These are phyloP conservation scores for Phaetusa simplex DNA, from an alignment of 2,113 vertebrate genomes.

Conservation along the genomic window DNA sequence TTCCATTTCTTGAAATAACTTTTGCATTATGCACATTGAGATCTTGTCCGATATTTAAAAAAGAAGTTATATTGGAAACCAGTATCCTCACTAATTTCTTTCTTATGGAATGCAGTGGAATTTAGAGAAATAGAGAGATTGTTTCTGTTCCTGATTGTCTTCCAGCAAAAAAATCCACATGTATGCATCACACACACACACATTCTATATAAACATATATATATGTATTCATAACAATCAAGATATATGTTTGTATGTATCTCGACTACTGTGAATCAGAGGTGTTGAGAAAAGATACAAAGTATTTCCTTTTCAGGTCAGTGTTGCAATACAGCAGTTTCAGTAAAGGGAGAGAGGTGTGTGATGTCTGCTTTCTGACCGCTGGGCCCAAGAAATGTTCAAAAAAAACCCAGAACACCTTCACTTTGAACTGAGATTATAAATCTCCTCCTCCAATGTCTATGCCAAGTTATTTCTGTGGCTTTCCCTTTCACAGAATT, in stretches of 20 bases:
- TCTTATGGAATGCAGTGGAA: background rate
- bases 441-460: background rate
- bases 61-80: background rate
- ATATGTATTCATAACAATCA: background rate
- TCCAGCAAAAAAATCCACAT: background rate
- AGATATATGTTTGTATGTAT: background rate
- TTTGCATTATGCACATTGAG: fast-evolving
- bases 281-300: conserved; percentile 26
- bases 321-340: background rate
- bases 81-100: background rate
- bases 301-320: conserved; percentile 32
- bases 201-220: background rate
- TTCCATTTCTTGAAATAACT: background rate
- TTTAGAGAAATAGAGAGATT: background rate
- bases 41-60: background rate
- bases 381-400: background rate
- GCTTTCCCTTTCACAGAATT: background rate
- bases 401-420: background rate
- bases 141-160: background rate
- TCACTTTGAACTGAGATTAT: background rate
- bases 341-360: background rate
- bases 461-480: background rate
- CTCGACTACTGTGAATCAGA: background rate
- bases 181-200: background rate
- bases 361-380: background rate